Evolutionary conservation across 2,797 vertebrate species (phyloP).

Genomic region (Vipera latastei): DNA sequence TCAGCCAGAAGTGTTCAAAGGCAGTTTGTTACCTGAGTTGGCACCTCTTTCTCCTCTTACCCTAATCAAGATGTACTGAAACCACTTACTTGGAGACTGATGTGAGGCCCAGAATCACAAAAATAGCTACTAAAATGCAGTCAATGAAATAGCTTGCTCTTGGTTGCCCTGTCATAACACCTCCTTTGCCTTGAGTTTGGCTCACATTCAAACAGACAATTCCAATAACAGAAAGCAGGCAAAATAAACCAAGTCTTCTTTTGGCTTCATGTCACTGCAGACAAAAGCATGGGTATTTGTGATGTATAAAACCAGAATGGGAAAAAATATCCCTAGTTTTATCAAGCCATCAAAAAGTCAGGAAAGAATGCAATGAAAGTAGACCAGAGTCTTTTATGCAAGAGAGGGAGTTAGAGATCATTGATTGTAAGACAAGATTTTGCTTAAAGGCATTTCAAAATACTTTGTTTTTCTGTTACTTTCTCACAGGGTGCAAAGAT

Average conservation of each 20-base stretch:
- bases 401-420: slow-evolving; percentile 21
- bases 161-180: neutral
- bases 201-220: neutral
- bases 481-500: slow-evolving; percentile 21
- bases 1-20: neutral
- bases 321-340: neutral
- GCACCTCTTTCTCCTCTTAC: fast-evolving
- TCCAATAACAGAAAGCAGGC: neutral
- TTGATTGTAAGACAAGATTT: slow-evolving; percentile 28
- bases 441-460: slow-evolving; percentile 28
- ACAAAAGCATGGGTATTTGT: slow-evolving; percentile 28
- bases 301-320: slow-evolving; percentile 23
- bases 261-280: neutral
- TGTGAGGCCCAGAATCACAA: neutral
- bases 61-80: neutral
- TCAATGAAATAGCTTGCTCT: neutral
- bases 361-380: slow-evolving; percentile 21
- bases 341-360: neutral
- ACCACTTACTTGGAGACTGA: neutral
- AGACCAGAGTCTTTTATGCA: slow-evolving; percentile 34
- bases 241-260: neutral
- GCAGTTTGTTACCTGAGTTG: neutral
- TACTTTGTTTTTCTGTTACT: slow-evolving; percentile 38
- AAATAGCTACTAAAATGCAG: neutral
- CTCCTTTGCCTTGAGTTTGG: neutral